Evolutionary conservation across 2,113 vertebrate species (phyloP), one percentile per base, ranked within the genome.

Genomic region (Oncorhynchus mykiss): DNA sequence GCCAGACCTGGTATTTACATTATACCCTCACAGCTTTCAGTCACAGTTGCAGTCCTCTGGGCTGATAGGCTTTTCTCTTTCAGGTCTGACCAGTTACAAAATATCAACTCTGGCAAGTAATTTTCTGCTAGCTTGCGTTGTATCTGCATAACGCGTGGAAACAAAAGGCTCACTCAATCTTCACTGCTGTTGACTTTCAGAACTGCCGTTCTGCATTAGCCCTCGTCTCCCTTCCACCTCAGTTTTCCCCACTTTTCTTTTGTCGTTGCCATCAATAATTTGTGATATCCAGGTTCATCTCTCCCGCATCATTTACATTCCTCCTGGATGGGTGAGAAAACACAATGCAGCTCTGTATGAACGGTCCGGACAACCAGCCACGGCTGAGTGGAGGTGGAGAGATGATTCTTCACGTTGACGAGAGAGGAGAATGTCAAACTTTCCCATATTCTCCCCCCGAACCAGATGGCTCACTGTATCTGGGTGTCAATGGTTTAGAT

Each of bases 111-210:
- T 59, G 79, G 83, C 77, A 78, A 84, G 80, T 85, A 4, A 86
- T 90, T 91, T 88, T 88, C 85, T 91, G 85, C 79, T 78, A 73
- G 76, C 86, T 85, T 34, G 22, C 80, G 31, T 75, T 80, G 73
- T 74, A 78, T 88, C 83, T 84, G 87, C 86, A 70, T 82, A 87
- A 85, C 72, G 70, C 66, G 59, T 66, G 75, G 78, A 85, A 90
- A 89, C 83, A 85, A 90, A 90, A 86, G 57, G 51, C 80, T 89
- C 86, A 73, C 85, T 91, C 86, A 91, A 83, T 92, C 86, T 87
- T 80, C 67, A 39, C 27, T 18, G 78, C 76, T 80, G 82, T 86
- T 87, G 83, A 88, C 84, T 84, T 82, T 88, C 74, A 75, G 16
- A 22, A 54, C 78, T 75, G 84, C 78, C 76, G 18, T 54, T 75